phyloP scores from a whole-genome alignment of 2,888 invertebrate genomes.

The Drosophila formosana region DNA sequence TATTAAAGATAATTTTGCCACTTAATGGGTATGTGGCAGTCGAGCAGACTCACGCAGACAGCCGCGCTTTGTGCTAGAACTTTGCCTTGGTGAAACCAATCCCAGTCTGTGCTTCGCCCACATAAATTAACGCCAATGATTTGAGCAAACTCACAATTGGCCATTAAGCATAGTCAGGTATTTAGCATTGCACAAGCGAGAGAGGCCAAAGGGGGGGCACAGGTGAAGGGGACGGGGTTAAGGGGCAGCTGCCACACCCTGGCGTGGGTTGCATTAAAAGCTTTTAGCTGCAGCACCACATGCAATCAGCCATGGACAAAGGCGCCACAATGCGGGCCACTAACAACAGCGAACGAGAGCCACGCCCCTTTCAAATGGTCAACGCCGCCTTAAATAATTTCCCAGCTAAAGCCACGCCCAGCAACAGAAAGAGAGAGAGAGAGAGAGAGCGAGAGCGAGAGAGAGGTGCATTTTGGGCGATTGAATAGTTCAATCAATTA shows the following conservation, averaged over 20 bases:
- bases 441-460: background rate
- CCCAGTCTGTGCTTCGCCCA: constrained; percentile 9
- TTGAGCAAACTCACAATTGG: constrained; percentile 27
- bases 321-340: constrained; percentile 28
- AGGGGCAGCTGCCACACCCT: constrained; percentile 23
- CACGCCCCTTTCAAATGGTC: constrained; percentile 41
- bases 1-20: no score
- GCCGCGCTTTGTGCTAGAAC: background rate
- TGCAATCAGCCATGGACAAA: constrained; percentile 47
- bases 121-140: constrained; percentile 30
- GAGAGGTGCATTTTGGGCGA: constrained; percentile 56
- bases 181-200: constrained; percentile 12
- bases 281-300: constrained; percentile 57
- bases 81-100: constrained; percentile 9
- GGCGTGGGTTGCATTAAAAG: constrained; percentile 66
- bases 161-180: constrained; percentile 53
- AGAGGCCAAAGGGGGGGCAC: background rate
- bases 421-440: background rate
- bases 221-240: no score
- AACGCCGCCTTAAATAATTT: constrained; percentile 45
- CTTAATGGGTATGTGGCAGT: background rate
- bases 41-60: background rate
- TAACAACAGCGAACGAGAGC: constrained; percentile 15
- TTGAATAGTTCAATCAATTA: constrained; percentile 81
- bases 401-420: constrained; percentile 56